These are phyloP conservation scores for Drosophila navojoa DNA, from an alignment of 1,140 invertebrate genomes.

Conservation along the genomic window DNA sequence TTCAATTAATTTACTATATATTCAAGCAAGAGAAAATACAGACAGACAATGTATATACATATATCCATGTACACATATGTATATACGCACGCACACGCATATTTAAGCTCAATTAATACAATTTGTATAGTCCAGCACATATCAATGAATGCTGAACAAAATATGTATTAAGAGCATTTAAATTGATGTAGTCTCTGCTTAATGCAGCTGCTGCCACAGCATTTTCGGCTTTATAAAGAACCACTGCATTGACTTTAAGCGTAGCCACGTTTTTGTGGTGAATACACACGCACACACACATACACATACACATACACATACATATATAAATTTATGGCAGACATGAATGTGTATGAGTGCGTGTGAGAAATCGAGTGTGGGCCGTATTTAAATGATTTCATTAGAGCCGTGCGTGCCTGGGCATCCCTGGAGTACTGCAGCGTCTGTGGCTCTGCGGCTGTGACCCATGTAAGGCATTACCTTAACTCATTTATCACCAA, in stretches of 20 bases:
- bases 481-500: constrained; percentile 79
- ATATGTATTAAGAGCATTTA: too few relatives aligned
- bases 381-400: constrained; percentile 79
- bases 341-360: constrained; percentile 16
- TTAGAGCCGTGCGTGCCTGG: constrained; percentile 68
- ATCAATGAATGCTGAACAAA: too few relatives aligned
- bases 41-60: too few relatives aligned
- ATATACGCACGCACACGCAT: too few relatives aligned
- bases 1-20: too few relatives aligned
- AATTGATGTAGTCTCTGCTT: neutral
- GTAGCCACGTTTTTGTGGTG: constrained; percentile 66
- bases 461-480: constrained; percentile 68
- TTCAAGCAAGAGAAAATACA: too few relatives aligned
- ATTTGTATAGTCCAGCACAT: too few relatives aligned
- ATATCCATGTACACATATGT: too few relatives aligned
- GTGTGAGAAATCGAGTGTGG: constrained; percentile 34
- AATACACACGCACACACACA: constrained; percentile 24
- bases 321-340: constrained; percentile 21
- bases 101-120: too few relatives aligned
- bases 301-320: constrained; percentile 15
- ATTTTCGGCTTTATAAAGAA: neutral
- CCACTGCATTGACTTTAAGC: constrained; percentile 25
- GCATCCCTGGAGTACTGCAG: constrained; percentile 53
- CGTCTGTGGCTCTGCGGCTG: constrained; percentile 31
- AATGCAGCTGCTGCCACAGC: neutral